Base-by-base conservation (phyloP, 2,797 vertebrate species). In the Brachymystax lenok region DNA sequence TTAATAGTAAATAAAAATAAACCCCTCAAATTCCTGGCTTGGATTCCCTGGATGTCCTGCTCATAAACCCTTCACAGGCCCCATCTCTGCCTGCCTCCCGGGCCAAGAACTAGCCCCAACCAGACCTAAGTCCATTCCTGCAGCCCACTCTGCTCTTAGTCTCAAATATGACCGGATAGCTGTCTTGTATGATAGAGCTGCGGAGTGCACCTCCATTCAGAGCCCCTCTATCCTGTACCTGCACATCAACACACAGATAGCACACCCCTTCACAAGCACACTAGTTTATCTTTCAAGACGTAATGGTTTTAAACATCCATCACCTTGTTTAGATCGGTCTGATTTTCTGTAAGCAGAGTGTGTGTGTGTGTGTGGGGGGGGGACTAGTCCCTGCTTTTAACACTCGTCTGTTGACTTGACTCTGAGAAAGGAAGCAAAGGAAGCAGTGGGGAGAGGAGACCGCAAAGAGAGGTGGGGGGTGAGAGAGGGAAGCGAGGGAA, bases 281-380 rank as follows among this genome's bases (percentile, higher is more conserved):
- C 28, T 63, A 87, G 88, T 93, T 95, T 91, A 94, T 92, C 91
- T 92, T 92, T 87, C 79, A 74, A 77, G 88, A 91, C 90, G 83
- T 92, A 93, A 92, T 92, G 87, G 90, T 46, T 90, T 93, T 92
- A 91, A 94, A 92, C 88, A 90, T 85, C 85, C 89, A 91, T 91
- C 86, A 83, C 87, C 83, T 83, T 92, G 91, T 93, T 94, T 91
- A 93, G 85, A 85, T 90, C 84, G 85, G 84, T 82, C 81, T 63
- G 68, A 30, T 24, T 69, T 21, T 75, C 77, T 52, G 74, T 76
- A 79, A 84, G 80, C 78, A 88, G 86, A 85, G 87, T 84, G 81
- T 73, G 77, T 77, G 14, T 27, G 64, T 69, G 35, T 40, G 35
- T n/a, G 59, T 16, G 64, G 67, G 66, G 72, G 68, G 74, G 74